Conservation (phyloP, 2,888 invertebrate genomes). For the Nomada lathburiana region DNA sequence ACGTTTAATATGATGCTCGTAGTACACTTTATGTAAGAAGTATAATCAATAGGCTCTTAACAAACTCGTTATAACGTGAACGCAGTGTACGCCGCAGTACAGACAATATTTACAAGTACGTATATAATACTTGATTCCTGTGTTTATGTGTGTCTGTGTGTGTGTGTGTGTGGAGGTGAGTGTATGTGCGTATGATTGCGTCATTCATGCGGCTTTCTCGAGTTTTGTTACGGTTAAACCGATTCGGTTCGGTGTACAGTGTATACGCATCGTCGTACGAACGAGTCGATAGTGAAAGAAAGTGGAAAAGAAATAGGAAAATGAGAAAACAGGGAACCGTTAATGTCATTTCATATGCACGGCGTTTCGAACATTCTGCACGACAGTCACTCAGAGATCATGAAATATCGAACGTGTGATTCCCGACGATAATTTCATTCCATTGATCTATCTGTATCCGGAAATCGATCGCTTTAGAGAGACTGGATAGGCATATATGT, state of each 20-base stretch:
- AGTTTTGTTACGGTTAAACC: slow-evolving; percentile 28
- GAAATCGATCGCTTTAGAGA: slow-evolving; percentile 31
- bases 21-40: slow-evolving; percentile 76
- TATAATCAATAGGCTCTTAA: slow-evolving; percentile 73
- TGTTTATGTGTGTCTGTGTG: slow-evolving; percentile 27
- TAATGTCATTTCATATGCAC: neutral
- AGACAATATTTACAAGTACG: slow-evolving; percentile 74
- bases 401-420: slow-evolving; percentile 16
- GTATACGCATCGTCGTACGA: slow-evolving; percentile 11
- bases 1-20: slow-evolving; percentile 74
- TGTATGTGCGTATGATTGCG: slow-evolving; percentile 10
- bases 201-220: slow-evolving; percentile 20
- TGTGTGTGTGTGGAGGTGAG: neutral
- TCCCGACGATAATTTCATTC: slow-evolving; percentile 20
- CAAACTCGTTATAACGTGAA: slow-evolving; percentile 67
- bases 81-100: slow-evolving; percentile 62
- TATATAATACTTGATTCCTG: slow-evolving; percentile 34
- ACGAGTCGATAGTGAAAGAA: slow-evolving; percentile 22
- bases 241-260: slow-evolving; percentile 39
- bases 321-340: slow-evolving; percentile 1
- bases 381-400: neutral
- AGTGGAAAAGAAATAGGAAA: slow-evolving; percentile 13
- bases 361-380: neutral
- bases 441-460: slow-evolving; percentile 23
- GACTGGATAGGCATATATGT: slow-evolving; percentile 6